Evolutionary conservation across 2,797 vertebrate species (phyloP), one percentile per base, ranked within the genome.

Genomic region (Manis javanica): DNA sequence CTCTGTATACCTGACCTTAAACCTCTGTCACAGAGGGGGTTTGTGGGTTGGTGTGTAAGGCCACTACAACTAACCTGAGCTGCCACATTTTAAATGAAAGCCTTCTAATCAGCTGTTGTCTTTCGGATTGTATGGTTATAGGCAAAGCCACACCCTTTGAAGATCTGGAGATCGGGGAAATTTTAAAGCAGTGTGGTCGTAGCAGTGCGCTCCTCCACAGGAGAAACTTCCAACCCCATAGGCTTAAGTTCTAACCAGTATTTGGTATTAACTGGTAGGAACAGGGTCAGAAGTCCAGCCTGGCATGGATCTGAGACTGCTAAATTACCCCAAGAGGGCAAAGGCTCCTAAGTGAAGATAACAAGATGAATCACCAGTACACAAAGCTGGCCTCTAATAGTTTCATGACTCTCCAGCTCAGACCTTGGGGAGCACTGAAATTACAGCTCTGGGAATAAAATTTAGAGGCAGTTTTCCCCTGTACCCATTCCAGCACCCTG

Each of bases 261-360:
- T 42, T 85, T 95, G 39, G 0, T 82, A 7, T 86, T 93, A 55
- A 68, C 29, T 75, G 81, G 89, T 96, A 94, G 94, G 49, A 15
- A 51, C 3, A 88, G 74, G 89, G 91, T 87, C 69, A 9, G 81
- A 68, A 97, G 77, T 97, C 79, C 71, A 90, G 85, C 59, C 21
- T 96, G 68, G n/a, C 61, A 79, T 57, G 5, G 72, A 55, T 7
- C 42, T 53, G 31, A 90, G 61, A 90, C 69, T 64, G 87, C 24
- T 71, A 29, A 79, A 87, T 68, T 91, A 26, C 26, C 14, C 69
- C 1, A 64, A 96, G 93, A 94, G 87, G 77, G 53, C 93, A 97
- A 87, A 96, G 89, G 16, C 37, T 63, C 31, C 12, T 46, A 51
- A 86, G 3, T 21, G 61, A 79, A 92, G 91, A 91, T 91, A 96